Base-by-base conservation (phyloP, 2,113 vertebrate species). In the Empidonax alnorum region DNA sequence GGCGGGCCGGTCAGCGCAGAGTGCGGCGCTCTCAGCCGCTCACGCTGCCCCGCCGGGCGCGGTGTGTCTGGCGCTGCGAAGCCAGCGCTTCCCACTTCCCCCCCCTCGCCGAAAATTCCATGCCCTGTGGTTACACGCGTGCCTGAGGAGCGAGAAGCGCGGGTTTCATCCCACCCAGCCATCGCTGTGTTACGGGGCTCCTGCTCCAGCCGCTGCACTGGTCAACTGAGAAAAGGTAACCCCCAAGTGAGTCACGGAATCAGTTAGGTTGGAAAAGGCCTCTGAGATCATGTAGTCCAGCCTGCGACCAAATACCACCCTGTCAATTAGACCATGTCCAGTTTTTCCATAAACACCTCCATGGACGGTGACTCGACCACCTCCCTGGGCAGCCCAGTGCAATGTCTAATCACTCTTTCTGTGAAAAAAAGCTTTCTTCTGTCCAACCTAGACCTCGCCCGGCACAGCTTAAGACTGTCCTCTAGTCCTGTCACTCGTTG, bases 81-180 rank as follows among this genome's bases (percentile, higher is more conserved):
- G 37, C 7, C 65, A 68, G 33, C 37, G 18, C 37, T 21, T 20
- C 31, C 31, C 14, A 10, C n/a, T 16, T 19, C 22, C 42, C 22
- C 22, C 37, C 23, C 41, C 24, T 24, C 7, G 18, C 41, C 3
- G 7, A n/a, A 31, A 14, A 39, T 3, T 1, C 3, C 27, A 0
- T 31, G 22, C n/a, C 31, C 12, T 2, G 9, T 5, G 30, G 22
- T 31, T 24, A 30, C 12, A 41, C 2, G 5, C 6, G 3, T 25
- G 14, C 22, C 20, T 12, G 31, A 81, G 63, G 42, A 47, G 66
- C 6, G 31, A 28, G 30, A n/a, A 68, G 33, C 3, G 21, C 2
- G 33, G 30, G 27, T 44, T 23, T 23, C n/a, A 2, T 17, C 41
- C 4, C 12, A 11, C 37, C 24, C 44, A 6, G 19, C 31, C 33